These are phyloP conservation scores for Megalops atlanticus DNA, from an alignment of 2,113 vertebrate species.

Conservation along the genomic window DNA sequence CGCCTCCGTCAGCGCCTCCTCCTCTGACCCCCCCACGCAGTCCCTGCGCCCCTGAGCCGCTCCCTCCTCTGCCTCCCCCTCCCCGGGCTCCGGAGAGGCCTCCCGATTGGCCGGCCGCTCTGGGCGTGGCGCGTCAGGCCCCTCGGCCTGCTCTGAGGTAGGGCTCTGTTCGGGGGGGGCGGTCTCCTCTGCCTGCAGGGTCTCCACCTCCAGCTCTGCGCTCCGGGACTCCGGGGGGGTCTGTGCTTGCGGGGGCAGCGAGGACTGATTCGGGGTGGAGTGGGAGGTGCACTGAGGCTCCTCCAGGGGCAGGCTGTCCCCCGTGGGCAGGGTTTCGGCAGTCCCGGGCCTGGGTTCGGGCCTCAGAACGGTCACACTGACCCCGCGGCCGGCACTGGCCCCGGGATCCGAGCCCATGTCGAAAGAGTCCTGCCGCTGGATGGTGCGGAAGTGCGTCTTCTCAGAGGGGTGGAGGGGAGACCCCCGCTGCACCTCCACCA, in stretches of 20 bases:
- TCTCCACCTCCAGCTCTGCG: not conserved
- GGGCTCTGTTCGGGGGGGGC: not conserved
- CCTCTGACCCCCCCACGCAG: slow-evolving; percentile 43
- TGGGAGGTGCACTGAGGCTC: not conserved
- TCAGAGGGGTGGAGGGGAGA: slow-evolving; percentile 26
- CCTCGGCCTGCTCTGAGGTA: not conserved
- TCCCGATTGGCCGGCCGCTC: not conserved
- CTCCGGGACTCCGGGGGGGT: not conserved
- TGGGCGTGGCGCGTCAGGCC: not conserved
- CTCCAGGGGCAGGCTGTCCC: not conserved
- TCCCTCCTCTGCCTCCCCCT: slow-evolving; percentile 15
- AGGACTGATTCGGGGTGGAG: not conserved
- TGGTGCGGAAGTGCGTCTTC: slow-evolving; percentile 66
- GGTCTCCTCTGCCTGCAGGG: slow-evolving; percentile 6
- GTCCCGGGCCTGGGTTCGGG: slow-evolving; percentile 60
- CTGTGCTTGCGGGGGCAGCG: not conserved
- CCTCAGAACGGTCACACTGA: slow-evolving; percentile 61
- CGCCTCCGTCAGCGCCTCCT: slow-evolving; percentile 28
- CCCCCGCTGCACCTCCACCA: slow-evolving; percentile 40
- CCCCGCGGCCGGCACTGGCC: slow-evolving; percentile 36
- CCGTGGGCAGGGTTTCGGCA: slow-evolving; percentile 15
- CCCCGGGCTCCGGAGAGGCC: slow-evolving; percentile 18
- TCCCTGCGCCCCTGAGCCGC: slow-evolving; percentile 42
- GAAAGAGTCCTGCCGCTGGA: slow-evolving; percentile 69
- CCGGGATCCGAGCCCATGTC: slow-evolving; percentile 48